Conservation (phyloP, 1,140 invertebrate genomes). For the Lethrus apterus region DNA sequence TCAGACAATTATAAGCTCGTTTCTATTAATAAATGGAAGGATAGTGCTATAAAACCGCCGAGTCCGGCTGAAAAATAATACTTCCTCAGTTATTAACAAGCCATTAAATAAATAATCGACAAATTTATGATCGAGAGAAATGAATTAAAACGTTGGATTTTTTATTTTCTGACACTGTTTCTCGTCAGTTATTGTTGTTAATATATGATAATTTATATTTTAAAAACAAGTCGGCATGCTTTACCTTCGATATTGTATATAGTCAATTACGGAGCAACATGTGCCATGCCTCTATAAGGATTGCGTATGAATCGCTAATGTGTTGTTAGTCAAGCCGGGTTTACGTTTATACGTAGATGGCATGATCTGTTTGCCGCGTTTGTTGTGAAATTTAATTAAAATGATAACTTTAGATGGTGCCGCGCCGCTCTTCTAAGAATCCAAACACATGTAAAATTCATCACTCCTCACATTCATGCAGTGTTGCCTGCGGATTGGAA, state of each 20-base stretch:
- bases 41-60: neutral
- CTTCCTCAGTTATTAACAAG: too few relatives aligned
- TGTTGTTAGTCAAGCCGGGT: slow-evolving; percentile 7
- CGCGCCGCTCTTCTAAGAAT: neutral
- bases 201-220: slow-evolving; percentile 4
- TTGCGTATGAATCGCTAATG: slow-evolving; percentile 9
- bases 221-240: slow-evolving; percentile 1
- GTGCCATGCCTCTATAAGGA: slow-evolving; percentile 4
- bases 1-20: too few relatives aligned
- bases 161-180: too few relatives aligned
- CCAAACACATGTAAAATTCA: too few relatives aligned
- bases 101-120: too few relatives aligned
- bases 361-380: slow-evolving; percentile 2
- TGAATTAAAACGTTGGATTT: slow-evolving; percentile 13
- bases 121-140: too few relatives aligned
- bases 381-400: slow-evolving; percentile 6
- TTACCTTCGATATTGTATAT: neutral
- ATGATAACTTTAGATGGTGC: slow-evolving; percentile 10
- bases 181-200: slow-evolving; percentile 2
- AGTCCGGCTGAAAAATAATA: neutral
- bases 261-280: slow-evolving; percentile 8
- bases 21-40: too few relatives aligned
- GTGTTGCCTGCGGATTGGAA: too few relatives aligned
- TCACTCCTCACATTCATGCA: too few relatives aligned
- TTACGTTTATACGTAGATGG: neutral